Base-by-base conservation (phyloP, 2,888 invertebrate species). In the Sinotaia quadrata region DNA sequence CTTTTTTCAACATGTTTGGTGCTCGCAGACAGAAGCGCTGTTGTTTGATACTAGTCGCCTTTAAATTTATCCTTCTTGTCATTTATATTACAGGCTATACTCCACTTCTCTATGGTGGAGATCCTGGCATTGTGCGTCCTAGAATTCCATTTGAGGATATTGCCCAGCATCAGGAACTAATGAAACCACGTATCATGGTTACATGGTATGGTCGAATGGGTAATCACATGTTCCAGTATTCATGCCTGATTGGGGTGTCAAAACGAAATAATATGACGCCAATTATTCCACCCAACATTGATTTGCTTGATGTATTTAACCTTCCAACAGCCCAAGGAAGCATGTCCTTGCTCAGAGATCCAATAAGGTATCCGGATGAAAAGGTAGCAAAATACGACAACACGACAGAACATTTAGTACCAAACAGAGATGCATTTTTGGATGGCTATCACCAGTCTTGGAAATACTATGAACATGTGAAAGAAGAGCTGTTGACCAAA, bases 161-260 rank as follows among this genome's bases (percentile, higher is more conserved):
- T 54, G 56, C 65, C 8, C 47, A 60, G 18, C 47, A n/a, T 21
- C 47, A 67, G 21, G 68, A 73, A 36, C 69, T 59, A 15, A 37
- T 34, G 3, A 56, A 52, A 27, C 69, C 73, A 15, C 60, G 73
- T 34, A 67, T 74, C 29, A 74, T 72, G 71, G 67, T 76, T n/a
- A 73, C 73, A 0, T 76, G 75, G 63, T 74, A 69, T 62, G 81
- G 83, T 4, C 75, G 84, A 31, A 68, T 79, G 52, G 84, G 84
- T 10, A 84, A 84, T 67, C 77, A 79, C 57, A 78, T 84, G 79
- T 84, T 84, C 73, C 74, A 79, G 65, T 82, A 81, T 72, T 79
- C 81, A 12, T 73, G 81, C 8, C 67, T 82, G 10, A 68, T 83
- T 15, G 84, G 84, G 2, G 73, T 80, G 3, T 80, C 80, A 21